Base-by-base conservation (phyloP, 2,113 vertebrate species). In the Ophthalmolycus amberensis region DNA sequence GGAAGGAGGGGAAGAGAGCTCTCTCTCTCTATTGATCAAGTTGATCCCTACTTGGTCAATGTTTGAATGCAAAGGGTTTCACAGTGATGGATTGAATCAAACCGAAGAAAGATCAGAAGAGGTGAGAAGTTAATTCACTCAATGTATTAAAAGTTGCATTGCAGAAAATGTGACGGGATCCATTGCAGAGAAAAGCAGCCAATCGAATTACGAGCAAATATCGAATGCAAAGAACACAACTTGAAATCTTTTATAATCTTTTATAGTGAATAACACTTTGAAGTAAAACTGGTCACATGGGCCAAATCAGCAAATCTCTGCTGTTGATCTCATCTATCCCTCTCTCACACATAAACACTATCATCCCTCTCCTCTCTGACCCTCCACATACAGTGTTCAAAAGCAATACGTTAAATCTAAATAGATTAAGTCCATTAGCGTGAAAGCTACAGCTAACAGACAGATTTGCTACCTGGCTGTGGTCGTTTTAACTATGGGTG, bases 1-100 rank as follows among this genome's bases (percentile, higher is more conserved):
- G 22, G 22, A 54, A 79, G 69, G n/a, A 77, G 48, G 29, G 54
- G 75, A 42, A 46, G 64, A 76, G 74, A 70, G 68, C 63, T 75
- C 46, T 44, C 71, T 25, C 25, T 89, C 71, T 63, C 5, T 71
- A 92, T 91, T 56, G 84, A 92, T 92, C 80, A 84, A 46, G 72
- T 48, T 83, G 88, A 90, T 82, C 71, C 73, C 59, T 27, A 29
- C 78, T 65, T 66, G 82, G 84, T 89, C 83, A 78, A 70, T 88
- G 80, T 90, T 86, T 85, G 71, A 81, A 80, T 79, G 76, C 48
- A 16, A 79, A 85, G 29, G 75, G 63, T 78, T 34, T 54, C 42
- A 70, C 7, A 6, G 65, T 86, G 79, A 94, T 83, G 83, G 79
- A 87, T 84, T 80, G 58, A 44, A 79, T 66, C 46, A 79, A 75